A percentile compares a stretch with the other conserved stretches of the same genome.
Conservation (phyloP, 2,113 vertebrate species). For the Nyctibius bracteatus region DNA sequence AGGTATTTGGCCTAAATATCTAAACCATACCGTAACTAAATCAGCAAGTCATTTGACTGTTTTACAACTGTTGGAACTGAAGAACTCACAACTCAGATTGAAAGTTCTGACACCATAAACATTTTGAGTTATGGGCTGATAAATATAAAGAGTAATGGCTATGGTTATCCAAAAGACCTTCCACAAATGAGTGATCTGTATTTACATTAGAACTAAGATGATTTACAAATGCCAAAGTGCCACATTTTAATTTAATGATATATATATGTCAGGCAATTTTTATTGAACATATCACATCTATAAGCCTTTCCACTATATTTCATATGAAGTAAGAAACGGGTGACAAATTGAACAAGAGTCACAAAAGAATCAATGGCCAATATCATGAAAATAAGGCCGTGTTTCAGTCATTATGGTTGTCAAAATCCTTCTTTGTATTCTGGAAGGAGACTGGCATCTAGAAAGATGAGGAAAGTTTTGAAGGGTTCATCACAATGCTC, state of each 20-base stretch:
- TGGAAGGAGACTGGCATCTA: neutral
- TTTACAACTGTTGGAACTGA: neutral
- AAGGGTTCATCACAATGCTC: neutral
- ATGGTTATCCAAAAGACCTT: neutral
- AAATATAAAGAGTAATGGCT: neutral
- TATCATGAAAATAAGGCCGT: neutral
- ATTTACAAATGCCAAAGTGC: conserved; percentile 28
- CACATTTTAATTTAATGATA: conserved; percentile 36
- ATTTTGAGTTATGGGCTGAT: neutral
- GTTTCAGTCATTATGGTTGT: neutral
- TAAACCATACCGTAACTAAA: neutral
- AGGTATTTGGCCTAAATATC: neutral
- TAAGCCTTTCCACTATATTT: neutral
- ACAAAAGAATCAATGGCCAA: neutral
- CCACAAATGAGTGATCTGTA: conserved; percentile 14
- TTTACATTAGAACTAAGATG: conserved; percentile 25
- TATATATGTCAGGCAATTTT: neutral
- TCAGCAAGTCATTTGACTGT: neutral
- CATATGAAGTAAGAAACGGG: neutral
- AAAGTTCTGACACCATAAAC: neutral
- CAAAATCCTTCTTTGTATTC: neutral
- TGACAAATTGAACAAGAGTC: conserved; percentile 12
- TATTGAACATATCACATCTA: neutral
- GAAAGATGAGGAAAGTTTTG: neutral
- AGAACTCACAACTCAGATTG: neutral